Evolutionary conservation across 2,113 vertebrate genomes (phyloP).

Genomic region (Baryphthengus martii): DNA sequence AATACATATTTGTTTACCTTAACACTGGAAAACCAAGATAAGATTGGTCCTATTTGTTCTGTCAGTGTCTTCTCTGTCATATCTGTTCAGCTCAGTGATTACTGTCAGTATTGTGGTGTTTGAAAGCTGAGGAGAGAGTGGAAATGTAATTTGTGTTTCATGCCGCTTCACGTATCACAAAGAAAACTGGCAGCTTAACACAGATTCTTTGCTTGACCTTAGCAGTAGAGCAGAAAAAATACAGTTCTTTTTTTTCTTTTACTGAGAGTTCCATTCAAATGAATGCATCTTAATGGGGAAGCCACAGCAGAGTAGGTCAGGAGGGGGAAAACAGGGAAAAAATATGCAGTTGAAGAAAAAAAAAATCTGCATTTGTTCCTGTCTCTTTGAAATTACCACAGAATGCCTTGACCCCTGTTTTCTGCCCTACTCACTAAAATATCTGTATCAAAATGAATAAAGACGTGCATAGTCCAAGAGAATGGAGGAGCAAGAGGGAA

Average conservation of each 20-base stretch:
- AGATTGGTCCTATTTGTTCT: not conserved
- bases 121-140: not conserved
- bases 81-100: slow-evolving; percentile 16
- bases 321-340: not conserved
- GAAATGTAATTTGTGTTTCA: not conserved
- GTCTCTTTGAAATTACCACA: not conserved
- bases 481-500: not conserved
- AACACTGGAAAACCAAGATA: not conserved
- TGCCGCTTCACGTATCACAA: not conserved
- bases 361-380: not conserved
- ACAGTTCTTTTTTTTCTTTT: not conserved
- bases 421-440: not conserved
- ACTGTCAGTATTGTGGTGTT: not conserved
- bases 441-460: not conserved
- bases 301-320: not conserved
- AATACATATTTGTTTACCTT: not conserved
- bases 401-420: not conserved
- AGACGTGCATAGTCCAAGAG: not conserved
- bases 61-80: not conserved
- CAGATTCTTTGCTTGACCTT: not conserved
- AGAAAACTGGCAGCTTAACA: not conserved
- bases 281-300: not conserved
- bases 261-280: not conserved
- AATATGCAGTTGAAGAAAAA: not conserved
- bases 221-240: not conserved